phyloP scores from a whole-genome alignment of 2,888 invertebrate species.

The Perizoma flavofasciatum region DNA sequence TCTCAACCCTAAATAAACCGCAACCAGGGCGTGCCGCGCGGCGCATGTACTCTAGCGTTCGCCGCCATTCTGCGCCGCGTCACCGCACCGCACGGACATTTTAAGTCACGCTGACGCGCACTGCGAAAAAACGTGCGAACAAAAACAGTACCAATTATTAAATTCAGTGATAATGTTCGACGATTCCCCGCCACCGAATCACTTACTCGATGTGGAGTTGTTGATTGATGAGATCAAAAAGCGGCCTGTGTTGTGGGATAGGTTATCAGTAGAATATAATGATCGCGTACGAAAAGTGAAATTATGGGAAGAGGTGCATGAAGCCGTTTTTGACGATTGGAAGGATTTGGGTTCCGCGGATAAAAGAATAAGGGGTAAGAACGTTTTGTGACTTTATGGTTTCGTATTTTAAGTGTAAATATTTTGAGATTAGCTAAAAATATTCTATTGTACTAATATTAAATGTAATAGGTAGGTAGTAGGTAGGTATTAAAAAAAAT shows the following conservation, averaged over 20 bases:
- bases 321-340: conserved; percentile 25
- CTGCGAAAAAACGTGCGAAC: conserved; percentile 22
- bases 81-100: neutral
- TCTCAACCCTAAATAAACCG: conserved; percentile 6
- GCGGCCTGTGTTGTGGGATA: conserved; percentile 22
- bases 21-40: conserved; percentile 13
- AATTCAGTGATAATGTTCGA: conserved; percentile 10
- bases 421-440: neutral
- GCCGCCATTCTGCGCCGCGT: conserved; percentile 15
- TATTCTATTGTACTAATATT: no score
- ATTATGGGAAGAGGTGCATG: conserved; percentile 23
- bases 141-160: conserved; percentile 1
- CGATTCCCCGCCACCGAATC: conserved; percentile 11
- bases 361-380: conserved; percentile 16
- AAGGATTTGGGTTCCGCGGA: conserved; percentile 13
- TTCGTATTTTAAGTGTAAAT: neutral
- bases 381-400: neutral
- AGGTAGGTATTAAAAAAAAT: no score
- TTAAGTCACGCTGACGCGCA: neutral
- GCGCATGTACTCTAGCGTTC: conserved; percentile 8
- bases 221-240: conserved; percentile 23
- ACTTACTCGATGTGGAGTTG: conserved; percentile 8
- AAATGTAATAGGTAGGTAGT: no score
- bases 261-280: conserved; percentile 11
- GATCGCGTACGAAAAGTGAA: conserved; percentile 13